phyloP scores from a whole-genome alignment of 2,888 invertebrate genomes.

The Amblyjoppa fuscipennis region DNA sequence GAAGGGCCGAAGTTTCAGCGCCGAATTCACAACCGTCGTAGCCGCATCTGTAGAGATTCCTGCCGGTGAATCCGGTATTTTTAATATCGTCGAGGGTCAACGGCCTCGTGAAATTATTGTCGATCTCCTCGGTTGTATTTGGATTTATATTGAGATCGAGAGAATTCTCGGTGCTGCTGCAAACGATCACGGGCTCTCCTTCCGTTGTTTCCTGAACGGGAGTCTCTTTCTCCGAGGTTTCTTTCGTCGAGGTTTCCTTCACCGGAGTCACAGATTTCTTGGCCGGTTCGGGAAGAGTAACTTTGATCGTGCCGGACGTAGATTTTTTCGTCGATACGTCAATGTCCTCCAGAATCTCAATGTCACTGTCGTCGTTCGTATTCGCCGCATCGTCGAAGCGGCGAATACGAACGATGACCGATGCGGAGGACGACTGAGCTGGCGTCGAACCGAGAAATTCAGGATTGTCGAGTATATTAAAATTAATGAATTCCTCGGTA shows the following conservation, averaged over 20 bases:
- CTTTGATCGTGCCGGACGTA: background rate
- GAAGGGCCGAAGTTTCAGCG: conserved; percentile 79
- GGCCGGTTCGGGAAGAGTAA: background rate
- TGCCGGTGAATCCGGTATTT: conserved; percentile 83
- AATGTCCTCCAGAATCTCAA: conserved; percentile 78
- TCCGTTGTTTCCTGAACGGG: background rate
- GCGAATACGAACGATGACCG: background rate
- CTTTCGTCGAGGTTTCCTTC: background rate
- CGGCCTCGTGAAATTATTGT: conserved; percentile 64
- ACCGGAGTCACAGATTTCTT: background rate
- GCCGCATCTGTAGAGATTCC: conserved; percentile 87
- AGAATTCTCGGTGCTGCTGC: conserved; percentile 66
- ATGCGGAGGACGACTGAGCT: background rate
- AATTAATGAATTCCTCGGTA: conserved; percentile 77
- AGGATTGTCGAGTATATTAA: conserved; percentile 78
- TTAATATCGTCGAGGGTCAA: conserved; percentile 80
- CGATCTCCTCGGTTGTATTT: conserved; percentile 32
- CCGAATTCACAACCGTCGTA: conserved; percentile 84
- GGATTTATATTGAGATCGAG: conserved; percentile 42
- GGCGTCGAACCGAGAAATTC: conserved; percentile 72
- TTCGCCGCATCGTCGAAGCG: conserved; percentile 2
- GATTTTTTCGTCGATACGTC: conserved; percentile 43
- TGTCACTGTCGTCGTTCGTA: conserved; percentile 79
- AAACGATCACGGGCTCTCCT: conserved; percentile 42
- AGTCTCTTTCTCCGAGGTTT: conserved; percentile 14